A percentile compares a stretch with the other conserved stretches of the same genome.
phyloP scores from a whole-genome alignment of 2,888 invertebrate genomes.

The Thumatha senex region DNA sequence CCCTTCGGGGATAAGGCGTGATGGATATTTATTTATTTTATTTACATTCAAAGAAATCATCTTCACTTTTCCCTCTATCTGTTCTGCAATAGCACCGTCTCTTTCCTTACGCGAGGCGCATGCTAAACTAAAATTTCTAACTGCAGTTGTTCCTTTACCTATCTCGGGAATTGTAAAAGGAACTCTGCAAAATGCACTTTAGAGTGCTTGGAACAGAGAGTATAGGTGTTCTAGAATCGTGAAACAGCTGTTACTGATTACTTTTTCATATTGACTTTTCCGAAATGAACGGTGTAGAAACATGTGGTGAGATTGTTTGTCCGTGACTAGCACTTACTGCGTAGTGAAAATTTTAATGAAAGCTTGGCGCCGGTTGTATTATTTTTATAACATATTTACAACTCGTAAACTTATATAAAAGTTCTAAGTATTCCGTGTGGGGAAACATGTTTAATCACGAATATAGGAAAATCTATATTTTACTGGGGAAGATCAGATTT shows the following conservation, averaged over 20 bases:
- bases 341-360: conserved; percentile 28
- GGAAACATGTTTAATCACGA: too few species aligned
- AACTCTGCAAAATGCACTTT: conserved; percentile 59
- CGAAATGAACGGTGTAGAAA: conserved; percentile 46
- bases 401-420: conserved; percentile 32
- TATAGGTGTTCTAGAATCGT: conserved; percentile 56
- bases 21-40: too few species aligned
- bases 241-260: conserved; percentile 49
- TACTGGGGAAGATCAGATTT: too few species aligned
- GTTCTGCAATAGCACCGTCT: conserved; percentile 52
- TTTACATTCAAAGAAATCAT: too few species aligned
- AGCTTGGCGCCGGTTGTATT: conserved; percentile 26
- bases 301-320: conserved; percentile 28
- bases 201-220: conserved; percentile 44
- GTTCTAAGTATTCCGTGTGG: conserved; percentile 15
- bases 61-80: conserved; percentile 49
- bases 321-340: conserved; percentile 12
- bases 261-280: conserved; percentile 49
- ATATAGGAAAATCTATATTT: too few species aligned
- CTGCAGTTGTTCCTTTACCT: conserved; percentile 46
- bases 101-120: conserved; percentile 57
- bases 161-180: conserved; percentile 50
- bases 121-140: conserved; percentile 57
- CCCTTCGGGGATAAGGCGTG: too few species aligned
- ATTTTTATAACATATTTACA: conserved; percentile 35